Conservation (phyloP, 2,797 vertebrate genomes). For the Phyllotis vaccarum region DNA sequence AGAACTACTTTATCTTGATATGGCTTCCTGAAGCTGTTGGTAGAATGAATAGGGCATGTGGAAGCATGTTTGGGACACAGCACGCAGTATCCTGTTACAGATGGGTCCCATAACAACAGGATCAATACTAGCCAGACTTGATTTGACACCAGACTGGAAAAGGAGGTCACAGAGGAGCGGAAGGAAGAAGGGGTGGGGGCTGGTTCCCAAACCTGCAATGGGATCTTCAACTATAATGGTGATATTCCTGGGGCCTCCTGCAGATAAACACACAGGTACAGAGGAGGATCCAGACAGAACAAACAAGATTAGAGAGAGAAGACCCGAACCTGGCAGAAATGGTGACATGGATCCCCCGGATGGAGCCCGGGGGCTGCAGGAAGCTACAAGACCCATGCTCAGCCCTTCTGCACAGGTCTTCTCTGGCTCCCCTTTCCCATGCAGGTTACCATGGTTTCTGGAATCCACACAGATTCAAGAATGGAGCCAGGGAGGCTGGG, state of each 20-base stretch:
- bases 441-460: conserved; percentile 64
- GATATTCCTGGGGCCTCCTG: conserved; percentile 96
- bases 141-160: conserved; percentile 85
- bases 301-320: conserved; percentile 75
- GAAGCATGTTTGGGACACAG: conserved; percentile 7
- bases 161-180: conserved; percentile 79
- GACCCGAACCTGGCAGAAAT: conserved; percentile 59
- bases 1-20: conserved; percentile 30
- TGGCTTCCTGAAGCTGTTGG: conserved; percentile 46
- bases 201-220: conserved; percentile 95
- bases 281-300: conserved; percentile 81
- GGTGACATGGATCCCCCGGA: conserved; percentile 23
- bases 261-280: conserved; percentile 82
- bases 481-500: conserved; percentile 13
- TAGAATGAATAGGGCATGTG: conserved; percentile 26
- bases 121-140: conserved; percentile 67
- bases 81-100: background rate
- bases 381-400: background rate
- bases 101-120: background rate
- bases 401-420: conserved; percentile 7
- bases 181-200: conserved; percentile 73
- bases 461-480: conserved; percentile 66
- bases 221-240: conserved; percentile 99
- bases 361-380: background rate
- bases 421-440: conserved; percentile 41